Evolutionary conservation across 2,888 invertebrate species (phyloP), one percentile per base, ranked within the genome.

Genomic region (Xestia sexstrigata): DNA sequence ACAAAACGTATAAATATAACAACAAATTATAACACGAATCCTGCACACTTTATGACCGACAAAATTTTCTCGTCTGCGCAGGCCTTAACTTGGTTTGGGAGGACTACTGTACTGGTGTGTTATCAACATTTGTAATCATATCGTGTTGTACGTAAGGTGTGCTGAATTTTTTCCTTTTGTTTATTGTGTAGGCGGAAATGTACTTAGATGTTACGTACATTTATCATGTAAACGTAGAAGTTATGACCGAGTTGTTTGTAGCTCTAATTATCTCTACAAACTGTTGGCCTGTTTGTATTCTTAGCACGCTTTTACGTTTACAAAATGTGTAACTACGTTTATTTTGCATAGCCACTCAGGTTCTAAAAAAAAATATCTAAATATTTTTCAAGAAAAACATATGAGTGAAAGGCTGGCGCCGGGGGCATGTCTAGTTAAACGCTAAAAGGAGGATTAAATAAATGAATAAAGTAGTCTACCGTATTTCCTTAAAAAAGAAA

Each of bases 81-180:
- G 15, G n/a, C 42, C 65, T 42, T 65, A 42, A 39, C 69, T 58
- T 73, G 65, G 55, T 74, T 52, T 66, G 35, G 1, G 26, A 58
- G 39, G n/a, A 39, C 60, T 35, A 35, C 65, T 35, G 35, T 35
- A 35, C 35, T 76, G 70, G 58, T 58, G 7, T 45, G 39, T 15
- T 65, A 72, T 74, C 68, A 83, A 63, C 62, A 79, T 84, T 83
- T 83, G 74, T 79, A 78, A 78, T 70, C 65, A 58, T 55, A 66
- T 69, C 69, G 45, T 67, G 66, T 83, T 66, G 69, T 75, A 45
- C 5, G 55, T 35, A 39, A 81, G 65, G 49, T 58, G 58, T 42
- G 23, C 23, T 60, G 20, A 58, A 74, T 73, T 72, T 66, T 42
- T 49, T 63, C 52, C 52, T 62, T 76, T 79, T 81, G 62, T 74